Conservation (phyloP, 2,888 invertebrate species). For the Griposia aprilina region DNA sequence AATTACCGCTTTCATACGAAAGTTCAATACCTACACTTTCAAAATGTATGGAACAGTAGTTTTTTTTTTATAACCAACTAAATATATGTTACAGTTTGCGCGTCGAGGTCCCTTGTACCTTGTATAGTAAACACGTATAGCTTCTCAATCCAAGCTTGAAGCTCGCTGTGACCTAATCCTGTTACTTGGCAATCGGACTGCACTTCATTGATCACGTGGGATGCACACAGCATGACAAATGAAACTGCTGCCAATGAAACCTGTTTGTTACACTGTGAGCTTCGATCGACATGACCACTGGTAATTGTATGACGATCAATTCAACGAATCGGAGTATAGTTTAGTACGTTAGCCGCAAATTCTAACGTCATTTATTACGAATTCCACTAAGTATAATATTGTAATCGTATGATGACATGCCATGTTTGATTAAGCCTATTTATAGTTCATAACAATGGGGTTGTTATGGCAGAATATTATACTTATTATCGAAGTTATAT, state of each 20-base stretch:
- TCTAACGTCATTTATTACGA: not conserved
- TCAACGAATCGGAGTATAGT: slow-evolving; percentile 1
- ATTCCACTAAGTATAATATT: slow-evolving; percentile 13
- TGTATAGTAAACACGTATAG: not conserved
- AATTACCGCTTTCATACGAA: not conserved
- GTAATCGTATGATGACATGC: slow-evolving; percentile 13
- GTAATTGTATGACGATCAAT: slow-evolving; percentile 1
- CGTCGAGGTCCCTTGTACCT: not conserved
- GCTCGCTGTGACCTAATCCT: slow-evolving; percentile 5
- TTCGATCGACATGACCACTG: not conserved
- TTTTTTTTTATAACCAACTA: not conserved
- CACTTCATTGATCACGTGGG: not conserved
- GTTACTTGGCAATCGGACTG: slow-evolving; percentile 1
- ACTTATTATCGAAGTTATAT: not conserved
- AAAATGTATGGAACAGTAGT: not conserved
- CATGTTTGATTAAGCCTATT: slow-evolving; percentile 10
- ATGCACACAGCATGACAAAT: slow-evolving; percentile 16
- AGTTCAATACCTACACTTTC: not conserved
- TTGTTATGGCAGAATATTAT: not conserved
- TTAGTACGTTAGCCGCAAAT: slow-evolving; percentile 2
- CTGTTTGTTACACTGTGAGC: slow-evolving; percentile 6
- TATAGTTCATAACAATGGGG: not conserved
- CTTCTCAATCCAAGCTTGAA: not conserved
- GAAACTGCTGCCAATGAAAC: not conserved
- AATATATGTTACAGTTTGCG: not conserved